Evolutionary conservation across 1,140 invertebrate species (phyloP).

Genomic region (Apis dorsata): DNA sequence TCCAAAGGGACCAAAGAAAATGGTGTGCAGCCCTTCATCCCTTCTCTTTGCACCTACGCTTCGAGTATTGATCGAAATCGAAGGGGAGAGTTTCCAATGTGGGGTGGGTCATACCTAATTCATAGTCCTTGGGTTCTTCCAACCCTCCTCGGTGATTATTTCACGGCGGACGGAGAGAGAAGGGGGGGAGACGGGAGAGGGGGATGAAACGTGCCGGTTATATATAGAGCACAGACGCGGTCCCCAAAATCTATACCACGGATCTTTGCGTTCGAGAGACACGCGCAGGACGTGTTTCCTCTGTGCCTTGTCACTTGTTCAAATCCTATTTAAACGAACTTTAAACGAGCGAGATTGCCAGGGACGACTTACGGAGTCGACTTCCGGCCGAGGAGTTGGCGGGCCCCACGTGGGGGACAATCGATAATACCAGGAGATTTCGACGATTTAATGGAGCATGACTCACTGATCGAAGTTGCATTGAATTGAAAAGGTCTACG

Average conservation of each 20-base stretch:
- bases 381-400: no score
- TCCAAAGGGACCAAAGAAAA: slow-evolving; percentile 52
- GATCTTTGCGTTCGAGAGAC: neutral
- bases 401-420: neutral
- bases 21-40: slow-evolving; percentile 49
- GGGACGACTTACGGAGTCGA: neutral
- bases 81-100: slow-evolving; percentile 66
- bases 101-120: slow-evolving; percentile 71
- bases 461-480: no score
- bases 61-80: slow-evolving; percentile 73
- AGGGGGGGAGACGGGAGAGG: neutral
- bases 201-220: slow-evolving; percentile 35
- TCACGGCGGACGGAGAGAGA: slow-evolving; percentile 33
- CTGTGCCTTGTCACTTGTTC: no score
- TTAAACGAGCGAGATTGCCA: neutral
- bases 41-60: slow-evolving; percentile 49
- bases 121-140: slow-evolving; percentile 67
- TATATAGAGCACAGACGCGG: neutral
- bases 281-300: neutral
- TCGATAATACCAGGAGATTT: neutral
- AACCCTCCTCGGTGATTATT: slow-evolving; percentile 65
- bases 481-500: no score
- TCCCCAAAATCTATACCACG: no score
- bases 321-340: neutral
- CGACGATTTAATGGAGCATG: no score